phyloP scores from a whole-genome alignment of 2,797 vertebrate genomes.

The Falco cherrug region DNA sequence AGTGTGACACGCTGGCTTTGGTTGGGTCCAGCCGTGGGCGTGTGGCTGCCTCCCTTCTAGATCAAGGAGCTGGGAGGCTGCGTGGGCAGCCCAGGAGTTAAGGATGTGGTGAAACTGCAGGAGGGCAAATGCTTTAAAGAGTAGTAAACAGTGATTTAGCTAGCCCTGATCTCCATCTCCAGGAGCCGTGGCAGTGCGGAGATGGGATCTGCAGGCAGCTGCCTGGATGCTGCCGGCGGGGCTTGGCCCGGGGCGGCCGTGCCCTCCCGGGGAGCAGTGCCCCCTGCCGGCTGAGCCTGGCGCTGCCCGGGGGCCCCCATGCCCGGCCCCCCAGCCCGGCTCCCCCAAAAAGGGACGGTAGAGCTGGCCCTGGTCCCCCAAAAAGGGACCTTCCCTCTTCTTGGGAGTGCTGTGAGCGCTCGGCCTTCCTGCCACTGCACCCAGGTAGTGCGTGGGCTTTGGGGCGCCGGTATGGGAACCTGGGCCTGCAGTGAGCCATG shows the following conservation, averaged over 20 bases:
- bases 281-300: neutral
- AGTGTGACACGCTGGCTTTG: neutral
- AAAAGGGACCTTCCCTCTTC: neutral
- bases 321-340: fast-evolving
- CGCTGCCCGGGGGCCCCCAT: neutral
- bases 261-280: neutral
- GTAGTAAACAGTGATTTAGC: neutral
- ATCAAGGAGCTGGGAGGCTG: constrained; percentile 36
- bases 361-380: fast-evolving
- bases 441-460: neutral
- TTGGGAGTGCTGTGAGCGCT: fast-evolving
- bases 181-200: neutral
- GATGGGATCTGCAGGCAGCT: neutral
- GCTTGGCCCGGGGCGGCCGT: neutral
- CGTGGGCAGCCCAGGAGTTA: constrained; percentile 42
- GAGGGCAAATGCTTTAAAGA: neutral
- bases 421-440: neutral
- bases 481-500: neutral
- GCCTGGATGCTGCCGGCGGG: neutral
- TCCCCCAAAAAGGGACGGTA: fast-evolving
- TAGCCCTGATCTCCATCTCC: neutral
- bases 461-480: neutral
- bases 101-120: constrained; percentile 49
- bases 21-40: neutral
- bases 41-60: constrained; percentile 20